Conservation (phyloP, 2,797 vertebrate species). For the Rhinatrema bivittatum region DNA sequence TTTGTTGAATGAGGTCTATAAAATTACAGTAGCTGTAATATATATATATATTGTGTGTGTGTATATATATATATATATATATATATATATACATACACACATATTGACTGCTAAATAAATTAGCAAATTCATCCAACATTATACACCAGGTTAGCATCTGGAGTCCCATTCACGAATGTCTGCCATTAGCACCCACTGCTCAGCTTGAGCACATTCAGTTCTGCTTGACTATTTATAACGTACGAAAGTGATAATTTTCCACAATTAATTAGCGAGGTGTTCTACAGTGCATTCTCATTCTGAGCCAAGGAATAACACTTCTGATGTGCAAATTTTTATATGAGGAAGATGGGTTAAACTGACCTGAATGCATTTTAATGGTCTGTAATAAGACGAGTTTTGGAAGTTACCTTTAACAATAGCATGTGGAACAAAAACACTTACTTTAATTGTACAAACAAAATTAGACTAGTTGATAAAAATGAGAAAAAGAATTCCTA, state of each 20-base stretch:
- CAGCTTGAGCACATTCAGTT: conserved; percentile 3
- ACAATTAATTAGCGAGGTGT: conserved; percentile 18
- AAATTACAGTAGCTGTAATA: too few species aligned
- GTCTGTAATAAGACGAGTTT: conserved; percentile 5
- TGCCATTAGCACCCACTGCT: too few species aligned
- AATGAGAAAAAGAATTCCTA: background rate
- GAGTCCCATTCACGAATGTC: too few species aligned
- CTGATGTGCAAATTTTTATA: conserved; percentile 16
- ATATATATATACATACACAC: too few species aligned
- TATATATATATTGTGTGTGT: too few species aligned
- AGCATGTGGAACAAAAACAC: background rate
- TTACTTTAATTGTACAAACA: background rate
- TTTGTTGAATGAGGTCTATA: too few species aligned
- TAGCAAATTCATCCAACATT: too few species aligned
- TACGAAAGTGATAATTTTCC: conserved; percentile 12
- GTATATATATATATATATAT: too few species aligned
- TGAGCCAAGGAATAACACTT: conserved; percentile 12
- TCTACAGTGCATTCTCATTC: conserved; percentile 8
- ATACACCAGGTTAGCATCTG: too few species aligned
- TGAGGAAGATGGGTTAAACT: conserved; percentile 4
- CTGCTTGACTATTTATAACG: conserved; percentile 16
- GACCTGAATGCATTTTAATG: conserved; percentile 22
- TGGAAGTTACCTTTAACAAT: background rate
- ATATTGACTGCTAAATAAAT: too few species aligned
- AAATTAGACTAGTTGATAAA: background rate